Evolutionary conservation across 2,113 vertebrate species (phyloP).

Genomic region (Brienomyrus brachyistius): DNA sequence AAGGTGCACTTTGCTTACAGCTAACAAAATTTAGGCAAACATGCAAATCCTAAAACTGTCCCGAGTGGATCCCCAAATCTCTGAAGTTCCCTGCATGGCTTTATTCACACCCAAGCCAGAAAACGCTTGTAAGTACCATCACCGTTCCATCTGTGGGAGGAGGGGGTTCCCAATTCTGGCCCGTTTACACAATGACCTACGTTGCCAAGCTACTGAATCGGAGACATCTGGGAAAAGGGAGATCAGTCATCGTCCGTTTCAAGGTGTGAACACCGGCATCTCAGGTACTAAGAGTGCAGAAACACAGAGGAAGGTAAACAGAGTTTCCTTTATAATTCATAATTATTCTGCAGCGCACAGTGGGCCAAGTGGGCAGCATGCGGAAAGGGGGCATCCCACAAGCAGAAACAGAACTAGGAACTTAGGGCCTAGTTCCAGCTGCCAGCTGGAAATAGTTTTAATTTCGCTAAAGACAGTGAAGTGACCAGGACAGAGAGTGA

Average conservation of each 20-base stretch:
- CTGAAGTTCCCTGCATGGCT: neutral
- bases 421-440: neutral
- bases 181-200: neutral
- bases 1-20: neutral
- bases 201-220: neutral
- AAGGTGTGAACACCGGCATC: neutral
- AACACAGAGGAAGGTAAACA: neutral
- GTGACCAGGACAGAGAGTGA: neutral
- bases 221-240: neutral
- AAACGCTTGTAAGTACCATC: neutral
- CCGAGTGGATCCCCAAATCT: neutral
- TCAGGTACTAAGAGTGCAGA: neutral
- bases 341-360: neutral
- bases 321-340: neutral
- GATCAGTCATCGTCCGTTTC: neutral
- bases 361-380: neutral
- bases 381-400: neutral
- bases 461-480: neutral
- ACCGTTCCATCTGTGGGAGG: neutral
- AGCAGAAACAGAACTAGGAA: neutral
- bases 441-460: neutral
- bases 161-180: neutral
- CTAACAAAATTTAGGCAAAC: neutral
- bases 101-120: neutral
- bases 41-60: neutral